phyloP scores from a whole-genome alignment of 2,888 invertebrate species.

The Hofmannophila pseudospretella region DNA sequence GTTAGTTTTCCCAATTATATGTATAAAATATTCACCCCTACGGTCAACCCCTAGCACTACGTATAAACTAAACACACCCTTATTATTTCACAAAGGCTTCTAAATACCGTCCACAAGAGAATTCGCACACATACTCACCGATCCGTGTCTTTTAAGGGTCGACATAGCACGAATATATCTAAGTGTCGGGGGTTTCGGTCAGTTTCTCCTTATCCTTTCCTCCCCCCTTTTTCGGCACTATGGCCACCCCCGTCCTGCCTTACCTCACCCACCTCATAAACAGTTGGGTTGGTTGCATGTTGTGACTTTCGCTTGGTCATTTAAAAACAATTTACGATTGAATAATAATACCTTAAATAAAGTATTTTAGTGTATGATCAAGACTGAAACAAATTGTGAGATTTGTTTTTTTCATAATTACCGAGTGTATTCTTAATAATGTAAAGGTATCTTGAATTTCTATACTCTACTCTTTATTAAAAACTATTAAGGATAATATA shows the following conservation, averaged over 20 bases:
- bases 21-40: slow-evolving; percentile 23
- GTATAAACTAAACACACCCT: slow-evolving; percentile 39
- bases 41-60: slow-evolving; percentile 19
- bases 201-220: slow-evolving; percentile 64
- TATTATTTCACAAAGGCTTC: slow-evolving; percentile 57
- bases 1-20: slow-evolving; percentile 10
- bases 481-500: no score
- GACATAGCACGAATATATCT: slow-evolving; percentile 64
- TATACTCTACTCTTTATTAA: no score
- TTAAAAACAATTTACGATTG: no score
- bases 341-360: no score
- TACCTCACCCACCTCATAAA: slow-evolving; percentile 50
- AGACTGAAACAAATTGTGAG: no score
- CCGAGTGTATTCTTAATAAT: no score
- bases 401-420: no score
- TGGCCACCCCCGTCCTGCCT: slow-evolving; percentile 30
- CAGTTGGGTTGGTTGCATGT: slow-evolving; percentile 29
- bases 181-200: slow-evolving; percentile 63
- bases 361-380: no score
- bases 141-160: slow-evolving; percentile 56
- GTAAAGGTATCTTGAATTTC: no score
- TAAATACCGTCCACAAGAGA: slow-evolving; percentile 47
- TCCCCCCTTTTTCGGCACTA: slow-evolving; percentile 53
- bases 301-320: no score
- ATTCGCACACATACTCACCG: slow-evolving; percentile 43